A percentile compares a stretch with the other conserved stretches of the same genome.
Evolutionary conservation across 2,797 vertebrate genomes (phyloP).

Genomic region (Tadarida brasiliensis): DNA sequence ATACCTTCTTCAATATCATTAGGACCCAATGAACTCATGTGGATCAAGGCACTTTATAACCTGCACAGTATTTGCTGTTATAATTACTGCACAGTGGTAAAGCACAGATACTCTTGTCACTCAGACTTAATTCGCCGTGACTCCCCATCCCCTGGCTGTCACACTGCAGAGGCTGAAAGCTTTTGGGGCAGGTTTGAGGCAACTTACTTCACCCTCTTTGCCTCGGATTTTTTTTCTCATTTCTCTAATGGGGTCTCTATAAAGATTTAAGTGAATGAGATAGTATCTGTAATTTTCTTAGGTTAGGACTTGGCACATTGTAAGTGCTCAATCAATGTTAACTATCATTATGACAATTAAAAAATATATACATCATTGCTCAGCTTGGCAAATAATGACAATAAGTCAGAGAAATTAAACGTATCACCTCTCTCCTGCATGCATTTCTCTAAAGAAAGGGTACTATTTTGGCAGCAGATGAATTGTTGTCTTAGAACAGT

Average conservation of each 20-base stretch:
- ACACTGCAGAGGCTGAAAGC: not conserved
- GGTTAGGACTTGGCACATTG: not conserved
- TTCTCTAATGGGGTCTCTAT: not conserved
- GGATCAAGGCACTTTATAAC: not conserved
- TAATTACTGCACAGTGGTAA: not conserved
- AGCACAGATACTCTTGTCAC: not conserved
- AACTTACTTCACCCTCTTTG: not conserved
- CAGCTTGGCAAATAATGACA: constrained; percentile 18
- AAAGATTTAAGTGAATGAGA: constrained; percentile 46
- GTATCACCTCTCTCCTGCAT: not conserved
- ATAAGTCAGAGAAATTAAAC: not conserved
- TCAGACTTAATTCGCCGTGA: not conserved
- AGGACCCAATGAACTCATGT: not conserved
- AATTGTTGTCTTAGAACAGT: not conserved
- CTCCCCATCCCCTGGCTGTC: not conserved
- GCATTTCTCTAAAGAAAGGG: constrained; percentile 37
- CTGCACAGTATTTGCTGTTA: constrained; percentile 8
- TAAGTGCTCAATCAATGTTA: constrained; percentile 4
- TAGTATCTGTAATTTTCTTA: not conserved
- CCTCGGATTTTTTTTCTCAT: not conserved
- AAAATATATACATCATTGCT: constrained; percentile 9
- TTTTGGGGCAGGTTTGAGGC: not conserved
- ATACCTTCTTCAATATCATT: not conserved
- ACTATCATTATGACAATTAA: not conserved
- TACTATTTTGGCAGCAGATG: constrained; percentile 40